Conservation (phyloP, 2,797 vertebrate genomes). For the Natrix natrix region DNA sequence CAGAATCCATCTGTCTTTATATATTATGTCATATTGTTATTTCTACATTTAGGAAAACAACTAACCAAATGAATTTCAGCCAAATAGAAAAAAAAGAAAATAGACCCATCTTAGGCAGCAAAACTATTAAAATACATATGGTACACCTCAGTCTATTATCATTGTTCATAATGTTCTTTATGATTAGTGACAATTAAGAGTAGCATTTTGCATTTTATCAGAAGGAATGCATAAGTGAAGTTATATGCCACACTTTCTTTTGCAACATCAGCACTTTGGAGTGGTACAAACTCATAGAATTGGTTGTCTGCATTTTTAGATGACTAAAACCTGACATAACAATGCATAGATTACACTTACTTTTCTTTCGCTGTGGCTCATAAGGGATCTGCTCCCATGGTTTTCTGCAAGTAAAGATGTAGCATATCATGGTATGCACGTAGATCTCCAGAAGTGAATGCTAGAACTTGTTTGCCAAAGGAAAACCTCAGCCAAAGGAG, state of each 20-base stretch:
- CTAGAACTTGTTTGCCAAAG: neutral
- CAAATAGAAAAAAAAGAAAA: neutral
- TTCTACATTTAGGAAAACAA: neutral
- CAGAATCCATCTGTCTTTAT: neutral
- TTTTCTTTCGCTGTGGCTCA: conserved; percentile 68
- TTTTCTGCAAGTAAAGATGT: conserved; percentile 64
- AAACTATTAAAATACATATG: neutral
- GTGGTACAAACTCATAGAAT: neutral
- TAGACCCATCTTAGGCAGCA: neutral
- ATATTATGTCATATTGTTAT: neutral
- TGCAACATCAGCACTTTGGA: neutral
- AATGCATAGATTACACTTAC: conserved; percentile 54
- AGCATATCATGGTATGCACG: neutral
- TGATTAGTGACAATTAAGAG: neutral
- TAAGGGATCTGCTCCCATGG: conserved; percentile 69
- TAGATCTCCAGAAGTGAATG: neutral
- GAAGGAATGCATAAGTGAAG: neutral
- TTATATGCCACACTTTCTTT: neutral
- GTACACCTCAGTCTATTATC: neutral
- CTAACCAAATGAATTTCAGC: neutral
- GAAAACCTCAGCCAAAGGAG: neutral
- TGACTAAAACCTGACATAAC: neutral
- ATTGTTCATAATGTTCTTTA: neutral
- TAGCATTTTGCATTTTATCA: neutral
- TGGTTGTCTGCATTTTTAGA: neutral